phyloP scores from a whole-genome alignment of 2,888 invertebrate genomes.

The Diploptera punctata region DNA sequence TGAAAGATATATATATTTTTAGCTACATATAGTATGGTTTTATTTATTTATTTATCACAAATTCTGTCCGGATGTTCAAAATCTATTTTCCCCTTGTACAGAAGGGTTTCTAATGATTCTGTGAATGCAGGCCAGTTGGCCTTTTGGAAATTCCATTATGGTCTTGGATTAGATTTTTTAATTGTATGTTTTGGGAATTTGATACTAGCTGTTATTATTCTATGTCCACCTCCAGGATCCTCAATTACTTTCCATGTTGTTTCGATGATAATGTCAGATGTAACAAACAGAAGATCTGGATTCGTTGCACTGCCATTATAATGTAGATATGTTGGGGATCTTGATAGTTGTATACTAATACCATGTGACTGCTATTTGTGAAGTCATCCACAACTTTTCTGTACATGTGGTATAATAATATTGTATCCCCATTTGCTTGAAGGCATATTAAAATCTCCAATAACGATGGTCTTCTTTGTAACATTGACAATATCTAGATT shows the following conservation, averaged over 20 bases:
- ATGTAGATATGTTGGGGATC: neutral
- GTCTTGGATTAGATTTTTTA: too few relatives aligned
- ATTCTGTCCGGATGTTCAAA: too few relatives aligned
- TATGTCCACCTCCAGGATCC: neutral
- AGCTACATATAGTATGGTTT: too few relatives aligned
- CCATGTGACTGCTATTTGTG: neutral
- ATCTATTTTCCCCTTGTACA: too few relatives aligned
- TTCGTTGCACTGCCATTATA: neutral
- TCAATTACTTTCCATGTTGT: neutral
- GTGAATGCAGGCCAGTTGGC: too few relatives aligned
- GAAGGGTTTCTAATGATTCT: too few relatives aligned
- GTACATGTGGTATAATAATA: conserved; percentile 54
- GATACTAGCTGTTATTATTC: too few relatives aligned
- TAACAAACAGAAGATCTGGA: neutral
- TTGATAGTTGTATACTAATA: neutral
- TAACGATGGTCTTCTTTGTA: neutral
- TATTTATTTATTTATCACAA: too few relatives aligned
- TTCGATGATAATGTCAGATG: neutral
- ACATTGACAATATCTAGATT: conserved; percentile 1
- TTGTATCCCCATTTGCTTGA: neutral
- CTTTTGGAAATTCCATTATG: too few relatives aligned
- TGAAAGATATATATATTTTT: neutral
- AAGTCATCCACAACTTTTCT: neutral
- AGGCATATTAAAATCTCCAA: neutral
- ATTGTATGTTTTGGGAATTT: too few relatives aligned